Evolutionary conservation across 2,888 invertebrate genomes (phyloP).

Genomic region (Spialia ferax): DNA sequence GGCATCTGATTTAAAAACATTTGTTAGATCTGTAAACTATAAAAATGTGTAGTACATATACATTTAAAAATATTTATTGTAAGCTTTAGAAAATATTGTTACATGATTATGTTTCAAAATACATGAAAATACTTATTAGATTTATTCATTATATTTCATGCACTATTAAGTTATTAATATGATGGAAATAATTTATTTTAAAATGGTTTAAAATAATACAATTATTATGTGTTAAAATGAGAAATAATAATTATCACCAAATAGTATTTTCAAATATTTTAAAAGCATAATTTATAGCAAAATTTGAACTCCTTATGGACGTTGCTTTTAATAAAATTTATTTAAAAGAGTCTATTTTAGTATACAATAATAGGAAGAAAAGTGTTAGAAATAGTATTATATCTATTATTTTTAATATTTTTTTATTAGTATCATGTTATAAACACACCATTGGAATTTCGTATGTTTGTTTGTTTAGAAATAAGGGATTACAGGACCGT

Average conservation of each 20-base stretch:
- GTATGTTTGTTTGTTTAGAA: not conserved
- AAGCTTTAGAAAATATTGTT: conserved; percentile 14
- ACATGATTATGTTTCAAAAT: conserved; percentile 1
- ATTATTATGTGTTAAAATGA: too few relatives aligned
- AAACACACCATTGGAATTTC: conserved; percentile 21
- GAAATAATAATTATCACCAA: too few relatives aligned
- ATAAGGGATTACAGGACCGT: not conserved
- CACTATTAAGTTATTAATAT: not conserved
- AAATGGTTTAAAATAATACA: not conserved
- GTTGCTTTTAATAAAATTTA: conserved; percentile 10
- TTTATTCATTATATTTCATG: not conserved
- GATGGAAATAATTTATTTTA: not conserved
- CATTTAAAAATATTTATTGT: conserved; percentile 4
- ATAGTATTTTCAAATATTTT: conserved; percentile 32
- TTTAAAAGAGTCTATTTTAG: conserved; percentile 11
- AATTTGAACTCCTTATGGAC: conserved; percentile 20
- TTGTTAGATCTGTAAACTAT: conserved; percentile 22
- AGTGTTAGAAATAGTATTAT: conserved; percentile 10
- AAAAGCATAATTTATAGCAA: conserved; percentile 23
- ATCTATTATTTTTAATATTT: conserved; percentile 17
- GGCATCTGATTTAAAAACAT: conserved; percentile 6
- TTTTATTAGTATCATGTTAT: conserved; percentile 41
- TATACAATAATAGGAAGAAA: conserved; percentile 1
- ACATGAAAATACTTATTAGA: not conserved
- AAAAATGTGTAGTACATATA: not conserved